These are phyloP conservation scores for Chrysodeixis includens DNA, from an alignment of 2,888 invertebrate species.

Conservation along the genomic window DNA sequence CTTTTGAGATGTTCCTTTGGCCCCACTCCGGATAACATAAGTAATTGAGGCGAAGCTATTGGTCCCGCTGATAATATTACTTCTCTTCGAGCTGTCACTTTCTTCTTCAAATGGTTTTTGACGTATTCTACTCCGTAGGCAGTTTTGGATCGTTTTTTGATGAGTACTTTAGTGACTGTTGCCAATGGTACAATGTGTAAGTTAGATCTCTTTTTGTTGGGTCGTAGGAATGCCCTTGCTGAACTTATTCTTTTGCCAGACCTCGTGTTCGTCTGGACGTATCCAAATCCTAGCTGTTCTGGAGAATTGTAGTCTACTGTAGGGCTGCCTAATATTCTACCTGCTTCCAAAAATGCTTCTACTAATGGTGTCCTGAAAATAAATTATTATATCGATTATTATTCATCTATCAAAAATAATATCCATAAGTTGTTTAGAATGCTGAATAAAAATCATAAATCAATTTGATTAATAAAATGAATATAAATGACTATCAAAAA, in stretches of 20 bases:
- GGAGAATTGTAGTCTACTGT: slow-evolving; percentile 92
- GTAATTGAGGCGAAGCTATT: slow-evolving; percentile 94
- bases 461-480: too few relatives aligned
- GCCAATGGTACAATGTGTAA: slow-evolving; percentile 88
- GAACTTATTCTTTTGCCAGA: slow-evolving; percentile 90
- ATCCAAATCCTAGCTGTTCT: slow-evolving; percentile 88
- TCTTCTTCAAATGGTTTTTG: slow-evolving; percentile 75
- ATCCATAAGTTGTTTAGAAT: too few relatives aligned
- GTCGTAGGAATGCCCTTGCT: slow-evolving; percentile 90
- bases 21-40: slow-evolving; percentile 94
- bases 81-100: slow-evolving; percentile 90
- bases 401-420: background rate
- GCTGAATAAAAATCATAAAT: too few relatives aligned
- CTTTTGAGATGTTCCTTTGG: slow-evolving; percentile 88
- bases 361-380: slow-evolving; percentile 84
- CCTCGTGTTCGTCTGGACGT: slow-evolving; percentile 89
- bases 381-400: background rate
- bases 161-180: slow-evolving; percentile 87
- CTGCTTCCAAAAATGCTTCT: slow-evolving; percentile 90
- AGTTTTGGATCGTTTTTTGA: slow-evolving; percentile 80
- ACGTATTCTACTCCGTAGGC: slow-evolving; percentile 89
- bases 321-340: slow-evolving; percentile 90
- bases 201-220: slow-evolving; percentile 86
- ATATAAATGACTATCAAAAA: too few relatives aligned
- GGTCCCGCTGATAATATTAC: slow-evolving; percentile 94